Conservation (phyloP, 1,140 invertebrate genomes). For the Drosophila chauvacae region DNA sequence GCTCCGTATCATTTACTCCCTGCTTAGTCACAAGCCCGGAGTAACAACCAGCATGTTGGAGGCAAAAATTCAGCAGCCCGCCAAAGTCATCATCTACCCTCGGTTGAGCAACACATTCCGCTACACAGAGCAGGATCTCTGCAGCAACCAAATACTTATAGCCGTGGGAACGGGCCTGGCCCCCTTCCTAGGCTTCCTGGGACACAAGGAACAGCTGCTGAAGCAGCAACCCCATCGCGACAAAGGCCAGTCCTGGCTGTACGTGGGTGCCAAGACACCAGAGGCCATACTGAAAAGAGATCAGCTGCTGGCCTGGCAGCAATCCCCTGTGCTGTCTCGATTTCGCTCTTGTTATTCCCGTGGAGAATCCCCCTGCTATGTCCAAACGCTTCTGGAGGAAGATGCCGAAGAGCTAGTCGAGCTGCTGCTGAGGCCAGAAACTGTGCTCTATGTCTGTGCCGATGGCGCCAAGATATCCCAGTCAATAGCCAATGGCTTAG, state of each 20-base stretch:
- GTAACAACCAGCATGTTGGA: slow-evolving; percentile 71
- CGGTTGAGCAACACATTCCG: slow-evolving; percentile 87
- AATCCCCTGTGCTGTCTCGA: slow-evolving; percentile 85
- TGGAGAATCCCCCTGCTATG: slow-evolving; percentile 85
- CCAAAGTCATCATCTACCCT: slow-evolving; percentile 87
- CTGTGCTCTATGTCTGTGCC: slow-evolving; percentile 91
- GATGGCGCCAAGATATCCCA: slow-evolving; percentile 90
- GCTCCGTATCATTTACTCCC: slow-evolving; percentile 89
- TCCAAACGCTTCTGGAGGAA: slow-evolving; percentile 87
- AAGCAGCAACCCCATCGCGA: slow-evolving; percentile 37
- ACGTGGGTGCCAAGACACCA: slow-evolving; percentile 90
- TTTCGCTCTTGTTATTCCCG: slow-evolving; percentile 88
- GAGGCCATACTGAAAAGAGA: slow-evolving; percentile 85
- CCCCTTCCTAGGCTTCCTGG: slow-evolving; percentile 90
- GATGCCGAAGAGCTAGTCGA: slow-evolving; percentile 86
- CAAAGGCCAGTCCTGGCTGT: slow-evolving; percentile 87
- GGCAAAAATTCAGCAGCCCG: slow-evolving; percentile 25
- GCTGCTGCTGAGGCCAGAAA: slow-evolving; percentile 85
- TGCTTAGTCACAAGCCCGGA: slow-evolving; percentile 50
- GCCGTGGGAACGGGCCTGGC: slow-evolving; percentile 93
- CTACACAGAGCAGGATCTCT: slow-evolving; percentile 85
- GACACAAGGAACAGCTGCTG: slow-evolving; percentile 85
- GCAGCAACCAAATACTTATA: slow-evolving; percentile 90
- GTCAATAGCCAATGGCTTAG: slow-evolving; percentile 87
- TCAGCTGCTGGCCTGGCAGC: slow-evolving; percentile 79